Conservation (phyloP, 1,140 invertebrate genomes). For the Physella acuta region DNA sequence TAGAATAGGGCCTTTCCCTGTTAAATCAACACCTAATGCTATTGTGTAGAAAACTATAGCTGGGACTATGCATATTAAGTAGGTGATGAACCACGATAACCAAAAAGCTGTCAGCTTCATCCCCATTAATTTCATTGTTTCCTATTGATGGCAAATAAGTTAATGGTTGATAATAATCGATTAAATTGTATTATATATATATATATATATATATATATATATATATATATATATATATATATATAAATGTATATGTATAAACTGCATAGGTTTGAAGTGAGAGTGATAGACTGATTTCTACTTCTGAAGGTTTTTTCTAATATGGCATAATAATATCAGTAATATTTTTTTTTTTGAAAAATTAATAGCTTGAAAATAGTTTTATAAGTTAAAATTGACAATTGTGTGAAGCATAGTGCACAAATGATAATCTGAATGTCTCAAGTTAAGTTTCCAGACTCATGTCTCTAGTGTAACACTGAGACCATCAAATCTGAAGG, state of each 20-base stretch:
- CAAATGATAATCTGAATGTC: too few relatives aligned
- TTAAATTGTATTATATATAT: background rate
- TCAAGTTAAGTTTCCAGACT: too few relatives aligned
- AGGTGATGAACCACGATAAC: constrained; percentile 80
- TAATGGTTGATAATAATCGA: background rate
- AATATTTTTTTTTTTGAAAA: too few relatives aligned
- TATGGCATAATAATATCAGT: too few relatives aligned
- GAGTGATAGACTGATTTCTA: too few relatives aligned
- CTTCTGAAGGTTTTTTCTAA: too few relatives aligned
- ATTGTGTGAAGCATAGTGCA: too few relatives aligned
- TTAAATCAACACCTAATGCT: constrained; percentile 47
- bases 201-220: background rate
- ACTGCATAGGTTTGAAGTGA: background rate
- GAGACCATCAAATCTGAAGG: too few relatives aligned
- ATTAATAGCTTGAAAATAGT: too few relatives aligned
- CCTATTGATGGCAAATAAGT: constrained; percentile 59
- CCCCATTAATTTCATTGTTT: constrained; percentile 88
- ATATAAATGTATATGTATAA: background rate
- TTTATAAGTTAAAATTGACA: too few relatives aligned
- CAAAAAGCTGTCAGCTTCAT: constrained; percentile 79
- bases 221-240: background rate
- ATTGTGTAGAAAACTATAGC: constrained; percentile 64
- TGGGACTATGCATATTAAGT: constrained; percentile 71
- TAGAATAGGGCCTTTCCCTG: constrained; percentile 52
- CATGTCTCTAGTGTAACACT: too few relatives aligned